phyloP scores from a whole-genome alignment of 2,888 invertebrate genomes.

The Penaeus monodon region DNA sequence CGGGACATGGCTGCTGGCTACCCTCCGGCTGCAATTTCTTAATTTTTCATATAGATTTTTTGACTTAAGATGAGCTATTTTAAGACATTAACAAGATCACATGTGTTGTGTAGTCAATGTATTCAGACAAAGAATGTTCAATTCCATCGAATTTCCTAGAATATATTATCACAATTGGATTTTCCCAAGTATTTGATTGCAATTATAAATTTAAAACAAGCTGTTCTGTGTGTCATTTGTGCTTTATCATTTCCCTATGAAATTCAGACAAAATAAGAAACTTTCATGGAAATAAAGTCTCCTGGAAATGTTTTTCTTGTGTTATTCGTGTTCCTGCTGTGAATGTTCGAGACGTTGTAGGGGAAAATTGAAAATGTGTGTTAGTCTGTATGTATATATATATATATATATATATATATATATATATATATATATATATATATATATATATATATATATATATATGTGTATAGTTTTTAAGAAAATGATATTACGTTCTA shows the following conservation, averaged over 20 bases:
- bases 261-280: slow-evolving; percentile 56
- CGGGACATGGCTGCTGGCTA: slow-evolving; percentile 57
- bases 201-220: slow-evolving; percentile 53
- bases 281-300: slow-evolving; percentile 62
- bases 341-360: neutral
- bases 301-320: slow-evolving; percentile 46
- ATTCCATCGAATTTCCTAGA: slow-evolving; percentile 59
- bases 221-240: slow-evolving; percentile 62
- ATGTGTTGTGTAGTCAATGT: slow-evolving; percentile 61
- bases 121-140: slow-evolving; percentile 55
- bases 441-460: neutral
- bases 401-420: neutral
- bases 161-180: slow-evolving; percentile 52
- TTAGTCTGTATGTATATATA: neutral
- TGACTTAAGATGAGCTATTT: slow-evolving; percentile 59
- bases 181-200: slow-evolving; percentile 51
- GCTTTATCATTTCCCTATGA: slow-evolving; percentile 54
- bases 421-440: neutral
- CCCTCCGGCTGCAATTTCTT: slow-evolving; percentile 56
- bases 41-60: slow-evolving; percentile 62
- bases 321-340: neutral
- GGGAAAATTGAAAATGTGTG: neutral
- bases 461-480: neutral
- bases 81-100: slow-evolving; percentile 62
- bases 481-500: too few relatives aligned